These are phyloP conservation scores for Lagodon rhomboides DNA, from an alignment of 2,797 vertebrate genomes.

Conservation along the genomic window DNA sequence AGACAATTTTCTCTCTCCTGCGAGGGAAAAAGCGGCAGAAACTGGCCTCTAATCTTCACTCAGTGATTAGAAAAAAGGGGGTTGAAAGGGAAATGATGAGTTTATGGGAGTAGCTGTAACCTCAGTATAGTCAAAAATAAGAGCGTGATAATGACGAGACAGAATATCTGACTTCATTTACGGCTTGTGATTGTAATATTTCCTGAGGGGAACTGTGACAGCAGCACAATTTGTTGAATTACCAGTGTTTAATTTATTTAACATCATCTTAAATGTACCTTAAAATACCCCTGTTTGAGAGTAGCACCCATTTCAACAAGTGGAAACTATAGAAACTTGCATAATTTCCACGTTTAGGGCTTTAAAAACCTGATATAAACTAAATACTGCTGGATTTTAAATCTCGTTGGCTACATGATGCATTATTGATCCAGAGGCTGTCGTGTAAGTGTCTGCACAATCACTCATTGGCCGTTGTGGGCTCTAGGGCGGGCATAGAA, in stretches of 20 bases:
- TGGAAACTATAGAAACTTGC: no score
- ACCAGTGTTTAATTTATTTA: neutral
- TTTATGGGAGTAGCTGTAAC: constrained; percentile 44
- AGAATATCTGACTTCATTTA: constrained; percentile 40
- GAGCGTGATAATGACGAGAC: constrained; percentile 25
- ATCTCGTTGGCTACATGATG: no score
- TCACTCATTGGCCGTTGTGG: no score
- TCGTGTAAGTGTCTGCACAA: no score
- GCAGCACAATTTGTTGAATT: constrained; percentile 1
- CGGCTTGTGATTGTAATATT: constrained; percentile 44
- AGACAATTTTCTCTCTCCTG: constrained; percentile 51
- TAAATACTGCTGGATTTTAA: no score
- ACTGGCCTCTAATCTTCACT: constrained; percentile 54
- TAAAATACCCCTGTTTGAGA: no score
- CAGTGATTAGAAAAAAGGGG: constrained; percentile 45
- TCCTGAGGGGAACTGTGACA: constrained; percentile 11
- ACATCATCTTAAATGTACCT: no score
- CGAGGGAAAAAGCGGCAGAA: constrained; percentile 33
- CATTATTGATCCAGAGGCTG: no score
- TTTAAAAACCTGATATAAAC: no score
- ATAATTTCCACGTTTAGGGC: no score
- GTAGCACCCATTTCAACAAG: no score
- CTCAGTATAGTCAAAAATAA: constrained; percentile 31
- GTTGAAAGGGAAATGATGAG: constrained; percentile 52
- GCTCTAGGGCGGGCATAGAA: no score